phyloP scores from a whole-genome alignment of 1,140 invertebrate genomes.

The Stenopsyche tienmushanensis region DNA sequence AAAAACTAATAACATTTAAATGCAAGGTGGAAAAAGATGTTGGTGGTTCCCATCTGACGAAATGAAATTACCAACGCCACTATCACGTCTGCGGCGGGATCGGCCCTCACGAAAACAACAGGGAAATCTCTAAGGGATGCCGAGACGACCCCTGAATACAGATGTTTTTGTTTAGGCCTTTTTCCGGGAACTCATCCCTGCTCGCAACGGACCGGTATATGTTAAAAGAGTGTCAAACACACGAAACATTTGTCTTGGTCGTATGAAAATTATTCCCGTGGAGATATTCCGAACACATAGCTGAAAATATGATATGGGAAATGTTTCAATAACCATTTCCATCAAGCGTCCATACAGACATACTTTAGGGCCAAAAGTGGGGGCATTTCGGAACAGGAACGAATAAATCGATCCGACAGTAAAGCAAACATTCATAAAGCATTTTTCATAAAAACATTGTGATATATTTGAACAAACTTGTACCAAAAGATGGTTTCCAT shows the following conservation, averaged over 20 bases:
- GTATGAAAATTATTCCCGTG: constrained; percentile 14
- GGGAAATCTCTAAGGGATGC: constrained; percentile 36
- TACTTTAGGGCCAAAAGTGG: too few species aligned
- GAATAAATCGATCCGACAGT: too few species aligned
- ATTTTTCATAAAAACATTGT: too few species aligned
- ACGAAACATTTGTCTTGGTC: constrained; percentile 20
- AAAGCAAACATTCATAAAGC: too few species aligned
- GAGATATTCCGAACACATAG: too few species aligned
- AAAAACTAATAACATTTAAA: constrained; percentile 23
- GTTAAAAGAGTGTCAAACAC: constrained; percentile 23
- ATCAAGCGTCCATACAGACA: too few species aligned
- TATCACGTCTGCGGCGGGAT: constrained; percentile 35
- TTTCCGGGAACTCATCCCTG: not conserved
- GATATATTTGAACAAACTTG: too few species aligned
- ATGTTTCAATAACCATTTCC: constrained; percentile 16
- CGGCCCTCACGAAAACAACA: constrained; percentile 35
- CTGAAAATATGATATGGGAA: constrained; percentile 19
- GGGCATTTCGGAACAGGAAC: too few species aligned
- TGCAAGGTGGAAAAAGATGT: not conserved
- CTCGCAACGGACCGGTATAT: too few species aligned
- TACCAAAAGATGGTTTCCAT: too few species aligned
- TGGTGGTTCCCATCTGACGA: constrained; percentile 14
- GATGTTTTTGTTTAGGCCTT: constrained; percentile 34
- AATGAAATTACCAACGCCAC: constrained; percentile 38
- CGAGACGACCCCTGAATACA: constrained; percentile 36